Percentiles rank a stretch among this genome's conserved stretches.
phyloP scores from a whole-genome alignment of 2,888 invertebrate species.

The Lasius platythorax region DNA sequence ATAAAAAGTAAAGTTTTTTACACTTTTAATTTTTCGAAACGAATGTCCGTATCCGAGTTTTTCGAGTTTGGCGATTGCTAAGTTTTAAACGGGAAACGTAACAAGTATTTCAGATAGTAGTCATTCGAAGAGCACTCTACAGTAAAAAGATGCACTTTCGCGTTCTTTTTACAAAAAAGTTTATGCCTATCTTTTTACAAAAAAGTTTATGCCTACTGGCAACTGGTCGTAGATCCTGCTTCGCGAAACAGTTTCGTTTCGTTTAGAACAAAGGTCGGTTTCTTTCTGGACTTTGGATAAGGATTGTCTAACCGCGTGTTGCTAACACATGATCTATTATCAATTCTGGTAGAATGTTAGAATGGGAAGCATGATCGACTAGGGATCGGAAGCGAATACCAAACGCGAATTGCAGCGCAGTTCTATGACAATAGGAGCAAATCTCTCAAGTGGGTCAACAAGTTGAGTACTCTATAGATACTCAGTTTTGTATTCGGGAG shows the following conservation, averaged over 20 bases:
- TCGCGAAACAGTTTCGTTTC: neutral
- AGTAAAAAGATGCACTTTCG: neutral
- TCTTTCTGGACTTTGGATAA: neutral
- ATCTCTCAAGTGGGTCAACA: constrained; percentile 58
- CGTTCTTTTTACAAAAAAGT: constrained; percentile 46
- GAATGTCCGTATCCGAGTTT: neutral
- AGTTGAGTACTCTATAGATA: constrained; percentile 42
- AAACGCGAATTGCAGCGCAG: neutral
- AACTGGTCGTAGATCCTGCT: constrained; percentile 57
- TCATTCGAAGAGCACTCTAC: neutral
- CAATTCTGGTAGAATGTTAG: constrained; percentile 9
- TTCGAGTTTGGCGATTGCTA: neutral
- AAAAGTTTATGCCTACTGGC: constrained; percentile 54
- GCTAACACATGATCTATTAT: neutral
- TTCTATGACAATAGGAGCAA: constrained; percentile 3
- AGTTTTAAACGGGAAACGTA: constrained; percentile 1
- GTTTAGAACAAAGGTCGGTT: neutral
- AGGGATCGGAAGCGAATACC: neutral
- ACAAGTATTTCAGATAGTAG: constrained; percentile 24
- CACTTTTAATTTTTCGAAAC: neutral
- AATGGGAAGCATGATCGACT: constrained; percentile 19
- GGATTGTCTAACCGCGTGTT: neutral
- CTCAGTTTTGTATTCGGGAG: constrained; percentile 35
- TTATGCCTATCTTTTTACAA: constrained; percentile 56
- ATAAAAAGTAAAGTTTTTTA: neutral